Base-by-base conservation (phyloP, 2,797 vertebrate genomes). In the Meriones psammophilus region DNA sequence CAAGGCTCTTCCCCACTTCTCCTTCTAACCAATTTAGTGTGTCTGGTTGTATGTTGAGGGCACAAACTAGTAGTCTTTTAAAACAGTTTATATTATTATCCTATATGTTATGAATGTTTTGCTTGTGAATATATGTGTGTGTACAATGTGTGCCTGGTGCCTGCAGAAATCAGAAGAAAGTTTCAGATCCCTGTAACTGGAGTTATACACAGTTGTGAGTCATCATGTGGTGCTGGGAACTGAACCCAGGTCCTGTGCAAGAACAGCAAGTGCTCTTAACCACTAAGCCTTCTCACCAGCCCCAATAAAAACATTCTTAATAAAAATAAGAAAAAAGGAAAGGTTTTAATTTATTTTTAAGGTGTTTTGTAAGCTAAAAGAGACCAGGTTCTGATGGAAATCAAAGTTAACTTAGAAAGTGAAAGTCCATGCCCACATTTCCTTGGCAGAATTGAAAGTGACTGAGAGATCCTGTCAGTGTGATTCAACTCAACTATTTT, bases 391-490 rank as follows among this genome's bases (percentile, higher is more conserved):
- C 88, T 74, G 68, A 78, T 95, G 91, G 73, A 50, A 95, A 91
- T 95, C 81, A 91, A 94, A 95, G 91, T 92, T 97, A 94, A 97
- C 95, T 91, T 95, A 91, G 88, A 97, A 97, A 81, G 60, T 91
- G 74, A 95, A 96, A 88, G 68, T 39, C 74, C 86, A 28, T 86
- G 91, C 78, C 95, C 89, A 1, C 77, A 80, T 94, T 96, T 92
- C 86, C 92, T 95, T 95, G 96, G 91, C 81, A 96, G 91, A 95
- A 95, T 83, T 89, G 74, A 95, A 95, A 94, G 94, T 95, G 90
- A 94, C 97, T 97, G 91, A 94, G 95, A 97, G 95, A 79, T 94
- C 85, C 96, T 97, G 96, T 94, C 96, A 92, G 79, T 94, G 94
- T 81, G 96, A 92, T 85, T 94, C 96, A 95, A 42, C 94, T 79